Evolutionary conservation across 2,888 invertebrate genomes (phyloP), one percentile per base, ranked within the genome.

Genomic region (Apotomis capreana): DNA sequence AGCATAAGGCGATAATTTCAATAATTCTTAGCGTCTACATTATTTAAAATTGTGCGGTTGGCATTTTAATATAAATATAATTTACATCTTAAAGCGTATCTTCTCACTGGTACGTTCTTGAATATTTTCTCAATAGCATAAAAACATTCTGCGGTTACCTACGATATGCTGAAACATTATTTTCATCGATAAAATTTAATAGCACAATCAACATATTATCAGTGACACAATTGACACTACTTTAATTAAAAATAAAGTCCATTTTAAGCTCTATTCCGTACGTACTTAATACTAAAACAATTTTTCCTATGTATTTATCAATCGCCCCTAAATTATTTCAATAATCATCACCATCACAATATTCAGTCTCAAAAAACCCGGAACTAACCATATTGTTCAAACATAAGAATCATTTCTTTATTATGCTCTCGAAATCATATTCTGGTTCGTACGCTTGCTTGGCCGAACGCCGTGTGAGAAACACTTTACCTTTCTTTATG

Each of bases 331-430:
- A 62, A 62, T 57, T 74, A 74, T 68, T 57, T 70, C 65, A 52
- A 70, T 74, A 46, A 64, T 68, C 82, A 80, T 83, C 81, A 77
- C 84, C 89, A 89, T 90, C 89, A 90, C 90, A 90, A 85, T 83
- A 87, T 86, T 92, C 92, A 92, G 92, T 92, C 92, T 92, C 92
- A 88, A 84, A 57, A 81, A 82, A 81, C 87, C 85, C 83, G 83
- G 77, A 78, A 78, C 80, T 86, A 84, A 78, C 79, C 84, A 78
- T 79, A 79, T 75, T 82, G 81, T 83, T 83, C 79, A 74, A 82
- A 79, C 78, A 80, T 79, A 79, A 74, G 70, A 88, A 89, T 92
- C 90, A 91, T 91, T 92, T 90, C 75, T 90, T 89, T 84, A 88
- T 82, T 87, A 89, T 82, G 78, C 88, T 88, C 79, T 90, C 85